Evolutionary conservation across 2,888 invertebrate genomes (phyloP), one percentile per base, ranked within the genome.

Genomic region (Eubasilissa splendida): DNA sequence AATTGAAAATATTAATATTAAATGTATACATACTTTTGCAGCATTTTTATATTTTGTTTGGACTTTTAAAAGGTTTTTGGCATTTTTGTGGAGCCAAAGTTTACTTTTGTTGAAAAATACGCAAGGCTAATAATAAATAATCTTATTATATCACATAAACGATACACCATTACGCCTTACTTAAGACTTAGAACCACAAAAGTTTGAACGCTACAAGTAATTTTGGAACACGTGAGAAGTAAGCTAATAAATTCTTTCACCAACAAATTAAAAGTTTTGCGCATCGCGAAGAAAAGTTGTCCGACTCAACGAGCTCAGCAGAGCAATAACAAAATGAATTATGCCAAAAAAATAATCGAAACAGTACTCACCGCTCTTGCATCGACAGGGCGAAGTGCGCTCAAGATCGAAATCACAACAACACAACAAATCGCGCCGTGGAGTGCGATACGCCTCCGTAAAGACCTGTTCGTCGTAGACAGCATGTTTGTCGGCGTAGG

Each of bases 381-480:
- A 63, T 80, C 71, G n/a, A 73, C 71, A 50, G 42, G 53, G 14
- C 33, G 42, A 14, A 70, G 52, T n/a, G 53, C 59, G 76, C 65
- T 53, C 31, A 80, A 42, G 65, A 80, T 63, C 11, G 80, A 59
- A 71, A 80, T 80, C 80, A 80, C 56, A 76, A 75, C 22, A 76
- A 77, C 76, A 80, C 80, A 80, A 77, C 70, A 80, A 65, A 80
- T 63, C 63, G 71, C 76, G 59, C 80, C 75, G 54, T 42, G 42
- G 71, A 70, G 71, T 56, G 60, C 76, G 68, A 77, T 56, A 42
- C 56, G 50, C 33, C 76, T 71, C 42, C 80, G 80, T 73, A 59
- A 76, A 76, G 76, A 77, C 22, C 56, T 71, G 59, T 53, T 73
- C 56, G 60, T 53, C n/a, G 65, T 58, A 58, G 71, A 33, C 70